Base-by-base conservation (phyloP, 2,888 invertebrate species). In the Nipponacmea schrenckii region DNA sequence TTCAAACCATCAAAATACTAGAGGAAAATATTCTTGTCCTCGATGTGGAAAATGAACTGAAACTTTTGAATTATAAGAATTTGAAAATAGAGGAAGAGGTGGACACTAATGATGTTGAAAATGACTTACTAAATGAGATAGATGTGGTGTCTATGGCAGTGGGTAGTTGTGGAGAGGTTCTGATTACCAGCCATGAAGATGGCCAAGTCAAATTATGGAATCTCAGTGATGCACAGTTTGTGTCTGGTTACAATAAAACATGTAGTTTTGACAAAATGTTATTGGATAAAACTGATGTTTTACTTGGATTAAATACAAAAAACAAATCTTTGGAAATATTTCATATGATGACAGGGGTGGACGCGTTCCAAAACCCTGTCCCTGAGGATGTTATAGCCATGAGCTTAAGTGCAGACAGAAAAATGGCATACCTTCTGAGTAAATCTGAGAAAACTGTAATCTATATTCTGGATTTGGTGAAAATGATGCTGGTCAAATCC, bases 311-410 rank as follows among this genome's bases (percentile, higher is more conserved):
- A 15, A 81, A 82, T 67, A 73, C 68, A 39, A 65, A 67, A 4
- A 20, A 62, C 10, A 77, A 79, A 45, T 69, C 70, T 44, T 26
- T 81, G 39, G 71, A 73, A 31, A 68, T 81, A 12, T 68, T 80
- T 26, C 67, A 78, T 39, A 31, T 73, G 8, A 73, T 69, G 14
- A 64, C 73, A 45, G 79, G 81, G 14, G 64, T 71, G 50, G 66
- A 68, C 15, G 69, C 74, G 0, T 68, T 79, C 10, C 46, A 65
- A 62, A 71, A 75, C 39, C 71, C 75, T 39, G 50, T 73, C 39
- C 76, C 77, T 7, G 62, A 72, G n/a, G 74, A 79, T 73, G 79
- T 80, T 14, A 26, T 81, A 20, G 72, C 78, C 24, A 76, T 80
- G 24, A 74, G 74, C 10, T 20, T 80, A 14, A 75, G 73, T 27